Base-by-base conservation (phyloP, 2,888 invertebrate species). In the Timema cristinae region DNA sequence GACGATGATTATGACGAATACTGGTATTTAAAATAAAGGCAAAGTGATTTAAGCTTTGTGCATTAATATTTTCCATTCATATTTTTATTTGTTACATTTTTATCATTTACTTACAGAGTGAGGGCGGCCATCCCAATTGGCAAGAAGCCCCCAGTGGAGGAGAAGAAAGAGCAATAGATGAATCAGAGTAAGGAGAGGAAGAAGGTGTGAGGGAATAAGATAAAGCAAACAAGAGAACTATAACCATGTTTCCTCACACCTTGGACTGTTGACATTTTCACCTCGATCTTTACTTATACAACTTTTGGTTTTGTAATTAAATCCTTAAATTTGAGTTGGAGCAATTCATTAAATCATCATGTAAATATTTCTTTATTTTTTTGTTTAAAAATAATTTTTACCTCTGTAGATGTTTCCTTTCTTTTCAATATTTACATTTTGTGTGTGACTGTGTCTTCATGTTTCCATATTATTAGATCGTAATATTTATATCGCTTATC, bases 61-160 rank as follows among this genome's bases (percentile, higher is more conserved):
- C 9, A 52, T 52, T 11, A 52, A 10, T 9, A 10, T 9, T 11
- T 52, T 52, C 9, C 9, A 10, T 9, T 52, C 11, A 52, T 9
- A 10, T 52, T 52, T 11, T 9, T 52, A 52, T 10, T 52, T 52
- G 52, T 11, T 52, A 10, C 11, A 11, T 52, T 52, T 52, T 52
- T 52, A 11, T 52, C 11, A 52, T 52, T 52, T 52, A 52, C 11
- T 85, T 84, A 51, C 85, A 95, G 95, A 83, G 91, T 95, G 79
- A 92, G 92, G 83, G 92, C 92, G 79, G 93, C 93, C 78, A 90
- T 95, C 83, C 95, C 95, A 76, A 89, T 94, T 83, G 94, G 94
- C 83, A 91, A 93, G 86, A 94, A 93, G 85, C 71, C 72, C 11
- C 63, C 63, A 51, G 82, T 88, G 77, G 93, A 94, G 82, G 89